These are phyloP conservation scores for Ceratina australensis DNA, from an alignment of 1,140 invertebrate species.

Conservation along the genomic window DNA sequence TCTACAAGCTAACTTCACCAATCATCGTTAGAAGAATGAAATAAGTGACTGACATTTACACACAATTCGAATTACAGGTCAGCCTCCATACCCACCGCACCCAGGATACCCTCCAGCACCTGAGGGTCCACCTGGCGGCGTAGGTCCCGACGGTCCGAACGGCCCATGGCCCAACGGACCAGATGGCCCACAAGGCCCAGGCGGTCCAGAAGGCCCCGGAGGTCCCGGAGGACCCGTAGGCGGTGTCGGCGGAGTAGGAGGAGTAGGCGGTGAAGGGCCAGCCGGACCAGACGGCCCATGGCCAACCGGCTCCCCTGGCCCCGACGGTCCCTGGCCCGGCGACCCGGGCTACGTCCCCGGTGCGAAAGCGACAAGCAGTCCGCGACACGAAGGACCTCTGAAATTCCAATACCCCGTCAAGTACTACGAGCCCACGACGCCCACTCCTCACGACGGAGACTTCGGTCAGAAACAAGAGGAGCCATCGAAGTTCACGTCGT, in stretches of 20 bases:
- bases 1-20: not conserved
- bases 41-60: too few relatives aligned
- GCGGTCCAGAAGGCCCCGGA: slow-evolving; percentile 8
- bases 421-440: slow-evolving; percentile 14
- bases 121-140: slow-evolving; percentile 11
- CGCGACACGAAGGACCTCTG: slow-evolving; percentile 23
- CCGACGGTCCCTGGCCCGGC: slow-evolving; percentile 72
- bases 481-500: slow-evolving; percentile 2
- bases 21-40: too few relatives aligned
- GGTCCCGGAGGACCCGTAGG: slow-evolving; percentile 41
- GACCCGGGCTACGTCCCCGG: slow-evolving; percentile 67
- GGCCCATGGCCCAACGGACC: slow-evolving; percentile 30
- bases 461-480: slow-evolving; percentile 23
- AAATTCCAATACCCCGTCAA: slow-evolving; percentile 29
- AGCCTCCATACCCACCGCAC: slow-evolving; percentile 47
- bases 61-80: slow-evolving; percentile 42
- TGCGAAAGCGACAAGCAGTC: slow-evolving; percentile 2
- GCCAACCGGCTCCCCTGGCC: slow-evolving; percentile 71
- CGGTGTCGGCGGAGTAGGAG: slow-evolving; percentile 52
- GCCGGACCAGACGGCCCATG: slow-evolving; percentile 66
- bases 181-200: slow-evolving; percentile 45
- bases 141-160: slow-evolving; percentile 37
- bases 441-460: not conserved
- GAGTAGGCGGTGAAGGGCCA: slow-evolving; percentile 54
- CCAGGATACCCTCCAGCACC: slow-evolving; percentile 29